These are phyloP conservation scores for Phataginus tricuspis DNA, from an alignment of 2,797 vertebrate species.

Conservation along the genomic window DNA sequence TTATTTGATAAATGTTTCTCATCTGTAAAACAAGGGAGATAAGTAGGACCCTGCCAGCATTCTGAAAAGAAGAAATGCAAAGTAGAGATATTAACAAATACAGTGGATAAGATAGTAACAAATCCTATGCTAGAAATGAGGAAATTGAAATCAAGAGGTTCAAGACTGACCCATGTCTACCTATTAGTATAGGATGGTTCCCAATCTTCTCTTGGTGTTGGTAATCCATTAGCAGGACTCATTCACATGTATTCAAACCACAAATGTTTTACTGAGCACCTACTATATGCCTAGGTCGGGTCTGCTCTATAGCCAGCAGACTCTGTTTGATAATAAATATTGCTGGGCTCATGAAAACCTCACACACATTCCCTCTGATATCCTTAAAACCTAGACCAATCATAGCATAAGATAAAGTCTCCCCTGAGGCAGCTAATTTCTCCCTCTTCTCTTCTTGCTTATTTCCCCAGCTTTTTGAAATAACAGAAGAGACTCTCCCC, in stretches of 20 bases:
- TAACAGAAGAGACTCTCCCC: fast-evolving
- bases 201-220: background rate
- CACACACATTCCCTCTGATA: background rate
- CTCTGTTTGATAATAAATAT: background rate
- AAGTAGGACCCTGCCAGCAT: background rate
- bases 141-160: background rate
- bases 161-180: background rate
- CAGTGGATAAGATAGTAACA: background rate
- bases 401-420: background rate
- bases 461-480: background rate
- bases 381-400: background rate
- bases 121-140: background rate
- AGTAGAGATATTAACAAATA: background rate
- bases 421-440: background rate
- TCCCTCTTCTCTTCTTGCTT: background rate
- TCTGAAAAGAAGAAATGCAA: background rate
- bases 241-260: background rate
- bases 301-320: background rate
- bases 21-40: background rate
- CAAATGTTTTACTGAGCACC: background rate
- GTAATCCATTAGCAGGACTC: background rate
- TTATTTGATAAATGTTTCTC: background rate
- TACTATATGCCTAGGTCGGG: background rate
- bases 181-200: background rate
- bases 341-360: background rate